Evolutionary conservation across 2,888 invertebrate species (phyloP).

Genomic region (Mantis religiosa): DNA sequence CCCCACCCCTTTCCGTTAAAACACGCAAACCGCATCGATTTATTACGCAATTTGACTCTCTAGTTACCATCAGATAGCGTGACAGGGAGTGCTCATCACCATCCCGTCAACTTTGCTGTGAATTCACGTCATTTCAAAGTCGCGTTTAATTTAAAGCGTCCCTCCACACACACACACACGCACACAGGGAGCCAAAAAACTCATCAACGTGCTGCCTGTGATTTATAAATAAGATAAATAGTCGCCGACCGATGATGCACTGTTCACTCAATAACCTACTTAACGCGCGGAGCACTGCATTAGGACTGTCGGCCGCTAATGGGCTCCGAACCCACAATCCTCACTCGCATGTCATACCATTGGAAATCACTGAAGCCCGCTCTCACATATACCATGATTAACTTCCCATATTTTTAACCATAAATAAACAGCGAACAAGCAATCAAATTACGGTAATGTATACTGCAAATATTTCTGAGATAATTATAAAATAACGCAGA

Average conservation of each 20-base stretch:
- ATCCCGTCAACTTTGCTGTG: constrained; percentile 27
- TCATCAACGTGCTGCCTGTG: constrained; percentile 5
- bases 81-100: constrained; percentile 28
- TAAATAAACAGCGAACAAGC: background rate
- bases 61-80: constrained; percentile 27
- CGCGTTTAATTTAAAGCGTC: constrained; percentile 24
- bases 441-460: background rate
- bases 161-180: background rate
- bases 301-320: background rate
- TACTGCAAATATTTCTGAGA: no score
- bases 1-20: background rate
- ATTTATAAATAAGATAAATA: constrained; percentile 18
- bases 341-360: background rate
- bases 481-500: no score
- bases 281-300: background rate
- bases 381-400: background rate
- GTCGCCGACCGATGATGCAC: constrained; percentile 5
- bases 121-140: constrained; percentile 27
- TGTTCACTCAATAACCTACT: constrained; percentile 7
- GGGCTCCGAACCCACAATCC: background rate
- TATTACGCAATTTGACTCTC: constrained; percentile 26
- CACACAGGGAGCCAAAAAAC: background rate
- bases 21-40: constrained; percentile 25
- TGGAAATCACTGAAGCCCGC: background rate
- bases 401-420: background rate